These are phyloP conservation scores for Hipparchia semele DNA, from an alignment of 2,888 invertebrate species.

Conservation along the genomic window DNA sequence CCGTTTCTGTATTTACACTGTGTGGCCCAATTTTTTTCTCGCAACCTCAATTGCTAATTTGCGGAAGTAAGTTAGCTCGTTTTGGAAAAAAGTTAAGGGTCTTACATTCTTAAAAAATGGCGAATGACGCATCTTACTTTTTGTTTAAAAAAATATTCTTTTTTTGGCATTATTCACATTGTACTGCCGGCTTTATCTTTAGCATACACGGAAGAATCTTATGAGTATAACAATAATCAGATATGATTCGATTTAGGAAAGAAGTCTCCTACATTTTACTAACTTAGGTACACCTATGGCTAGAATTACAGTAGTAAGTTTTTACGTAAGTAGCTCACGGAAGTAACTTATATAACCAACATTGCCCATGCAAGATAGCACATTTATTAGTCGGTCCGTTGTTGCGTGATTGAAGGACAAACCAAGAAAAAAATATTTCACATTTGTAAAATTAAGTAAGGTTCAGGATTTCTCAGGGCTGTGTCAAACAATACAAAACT, in stretches of 20 bases:
- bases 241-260: neutral
- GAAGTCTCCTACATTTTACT: too few relatives aligned
- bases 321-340: too few relatives aligned
- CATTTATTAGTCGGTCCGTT: too few relatives aligned
- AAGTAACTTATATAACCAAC: too few relatives aligned
- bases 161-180: neutral
- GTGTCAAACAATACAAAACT: neutral
- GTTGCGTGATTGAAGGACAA: too few relatives aligned
- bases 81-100: slow-evolving; percentile 17
- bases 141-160: neutral
- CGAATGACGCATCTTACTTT: neutral
- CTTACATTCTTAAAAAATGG: neutral
- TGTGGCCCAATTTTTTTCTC: slow-evolving; percentile 27
- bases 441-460: too few relatives aligned
- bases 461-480: neutral
- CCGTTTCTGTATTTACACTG: slow-evolving; percentile 31
- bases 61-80: slow-evolving; percentile 19
- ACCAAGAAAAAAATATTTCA: too few relatives aligned
- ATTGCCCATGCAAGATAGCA: too few relatives aligned
- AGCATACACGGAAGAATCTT: neutral
- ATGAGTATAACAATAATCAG: neutral
- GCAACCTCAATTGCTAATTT: slow-evolving; percentile 27
- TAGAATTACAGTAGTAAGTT: too few relatives aligned
- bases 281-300: too few relatives aligned
- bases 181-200: neutral